These are phyloP conservation scores for Brachyistius frenatus DNA, from an alignment of 2,113 vertebrate genomes.

Conservation along the genomic window DNA sequence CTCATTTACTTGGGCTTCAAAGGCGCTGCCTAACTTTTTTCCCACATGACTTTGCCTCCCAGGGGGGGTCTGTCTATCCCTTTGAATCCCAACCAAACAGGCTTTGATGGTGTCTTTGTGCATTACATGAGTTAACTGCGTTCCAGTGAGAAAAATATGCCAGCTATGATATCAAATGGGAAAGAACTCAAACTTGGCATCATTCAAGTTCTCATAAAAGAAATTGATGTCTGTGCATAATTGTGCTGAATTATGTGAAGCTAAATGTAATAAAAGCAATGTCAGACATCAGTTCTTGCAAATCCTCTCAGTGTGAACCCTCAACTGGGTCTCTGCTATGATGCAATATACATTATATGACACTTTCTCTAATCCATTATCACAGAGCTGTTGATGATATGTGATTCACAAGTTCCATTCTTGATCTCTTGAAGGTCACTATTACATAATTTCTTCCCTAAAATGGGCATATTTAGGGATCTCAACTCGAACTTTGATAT, in stretches of 20 bases:
- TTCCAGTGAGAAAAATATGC: conserved; percentile 70
- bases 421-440: conserved; percentile 13
- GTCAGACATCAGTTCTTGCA: conserved; percentile 47
- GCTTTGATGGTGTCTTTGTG: conserved; percentile 79
- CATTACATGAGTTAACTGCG: conserved; percentile 73
- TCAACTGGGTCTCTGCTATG: conserved; percentile 22
- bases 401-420: neutral
- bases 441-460: neutral
- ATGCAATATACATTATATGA: neutral
- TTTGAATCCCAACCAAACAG: conserved; percentile 80
- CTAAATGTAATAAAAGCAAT: conserved; percentile 45
- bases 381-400: neutral
- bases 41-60: conserved; percentile 74
- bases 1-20: conserved; percentile 83
- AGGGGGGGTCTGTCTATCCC: conserved; percentile 72
- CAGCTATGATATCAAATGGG: conserved; percentile 47
- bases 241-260: conserved; percentile 39
- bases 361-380: neutral
- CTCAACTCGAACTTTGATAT: neutral
- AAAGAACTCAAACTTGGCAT: conserved; percentile 51
- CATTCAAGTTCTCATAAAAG: conserved; percentile 50
- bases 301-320: conserved; percentile 24
- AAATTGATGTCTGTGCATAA: conserved; percentile 45
- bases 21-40: conserved; percentile 77
- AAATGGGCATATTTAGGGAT: neutral